phyloP scores from a whole-genome alignment of 2,888 invertebrate genomes.

The Hirtodrosophila duncani region DNA sequence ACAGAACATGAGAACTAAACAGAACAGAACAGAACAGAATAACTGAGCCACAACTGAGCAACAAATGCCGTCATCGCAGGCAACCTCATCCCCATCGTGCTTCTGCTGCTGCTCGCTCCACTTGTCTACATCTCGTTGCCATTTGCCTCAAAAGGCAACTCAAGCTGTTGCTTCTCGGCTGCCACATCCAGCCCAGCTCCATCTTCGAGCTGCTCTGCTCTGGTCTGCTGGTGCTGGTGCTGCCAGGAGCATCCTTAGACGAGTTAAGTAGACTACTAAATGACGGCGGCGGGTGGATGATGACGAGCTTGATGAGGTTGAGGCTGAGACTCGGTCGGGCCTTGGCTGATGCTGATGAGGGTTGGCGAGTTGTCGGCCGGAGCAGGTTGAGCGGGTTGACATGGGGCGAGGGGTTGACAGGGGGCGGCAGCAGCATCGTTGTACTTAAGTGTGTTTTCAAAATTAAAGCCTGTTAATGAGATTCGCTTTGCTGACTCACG shows the following conservation, averaged over 20 bases:
- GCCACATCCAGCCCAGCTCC: no score
- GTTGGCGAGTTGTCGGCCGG: background rate
- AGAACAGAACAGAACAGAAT: background rate
- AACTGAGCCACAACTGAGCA: slow-evolving; percentile 41
- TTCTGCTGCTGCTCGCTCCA: slow-evolving; percentile 8
- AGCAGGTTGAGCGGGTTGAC: background rate
- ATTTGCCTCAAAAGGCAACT: slow-evolving; percentile 49
- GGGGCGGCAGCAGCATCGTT: background rate
- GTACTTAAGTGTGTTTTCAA: slow-evolving; percentile 71
- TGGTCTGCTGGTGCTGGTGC: slow-evolving; percentile 10
- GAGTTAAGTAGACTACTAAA: slow-evolving; percentile 73
- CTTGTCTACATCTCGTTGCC: slow-evolving; percentile 10
- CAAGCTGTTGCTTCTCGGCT: slow-evolving; percentile 50
- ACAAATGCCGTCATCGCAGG: slow-evolving; percentile 55
- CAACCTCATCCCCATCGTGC: slow-evolving; percentile 1
- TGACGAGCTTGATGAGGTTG: slow-evolving; percentile 38
- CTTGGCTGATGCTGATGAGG: slow-evolving; percentile 14
- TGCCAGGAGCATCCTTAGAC: slow-evolving; percentile 58
- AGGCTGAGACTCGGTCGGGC: slow-evolving; percentile 28
- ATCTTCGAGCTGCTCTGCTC: slow-evolving; percentile 25
- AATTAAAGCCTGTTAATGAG: slow-evolving; percentile 73
- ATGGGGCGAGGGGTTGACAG: slow-evolving; percentile 17
- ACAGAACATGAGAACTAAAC: background rate
- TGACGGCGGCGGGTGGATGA: slow-evolving; percentile 45
- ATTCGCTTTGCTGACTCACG: slow-evolving; percentile 71